Base-by-base conservation (phyloP, 1,140 invertebrate genomes). In the Prorops nasuta region DNA sequence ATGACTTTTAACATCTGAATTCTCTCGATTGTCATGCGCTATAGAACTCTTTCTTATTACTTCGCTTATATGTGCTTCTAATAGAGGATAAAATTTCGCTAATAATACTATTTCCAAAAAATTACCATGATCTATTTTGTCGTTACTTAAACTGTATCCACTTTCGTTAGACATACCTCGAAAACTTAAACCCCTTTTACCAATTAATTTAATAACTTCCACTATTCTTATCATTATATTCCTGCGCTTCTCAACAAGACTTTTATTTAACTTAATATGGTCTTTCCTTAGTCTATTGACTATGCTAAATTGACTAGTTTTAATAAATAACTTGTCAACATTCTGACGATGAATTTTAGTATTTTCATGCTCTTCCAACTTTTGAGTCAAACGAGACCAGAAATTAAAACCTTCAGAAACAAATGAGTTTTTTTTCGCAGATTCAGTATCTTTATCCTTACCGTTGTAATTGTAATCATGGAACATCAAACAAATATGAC, bases 91-190 rank as follows among this genome's bases (percentile, higher is more conserved):
- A 35, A 41, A 46, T 41, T 51, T 51, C 17, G 14, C 21, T 3
- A 51, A n/a, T 34, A 39, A 44, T 22, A 51, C 16, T n/a, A 51
- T 19, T 31, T 51, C 22, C 12, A 51, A 36, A 28, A 51, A 51
- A 40, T 51, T 44, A 37, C 36, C 49, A 28, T 38, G 42, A 35
- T 39, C 32, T 31, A 40, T 22, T 41, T 17, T 22, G 2, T 32
- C 18, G 36, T 51, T 18, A 18, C 41, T 6, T 16, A 51, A 41
- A 10, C 37, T 40, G 36, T 44, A 38, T 34, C 43, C 49, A 40
- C 37, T 36, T 45, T 51, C 38, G 7, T 24, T 38, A 31, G 38
- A 35, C 38, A 17, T 8, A 19, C 43, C 49, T 41, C 42, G 21
- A 19, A 40, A 51, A 45, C 19, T 43, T 39, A 51, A 40, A 1